These are phyloP conservation scores for Myiopsitta monachus DNA, from an alignment of 2,113 vertebrate species.

Conservation along the genomic window DNA sequence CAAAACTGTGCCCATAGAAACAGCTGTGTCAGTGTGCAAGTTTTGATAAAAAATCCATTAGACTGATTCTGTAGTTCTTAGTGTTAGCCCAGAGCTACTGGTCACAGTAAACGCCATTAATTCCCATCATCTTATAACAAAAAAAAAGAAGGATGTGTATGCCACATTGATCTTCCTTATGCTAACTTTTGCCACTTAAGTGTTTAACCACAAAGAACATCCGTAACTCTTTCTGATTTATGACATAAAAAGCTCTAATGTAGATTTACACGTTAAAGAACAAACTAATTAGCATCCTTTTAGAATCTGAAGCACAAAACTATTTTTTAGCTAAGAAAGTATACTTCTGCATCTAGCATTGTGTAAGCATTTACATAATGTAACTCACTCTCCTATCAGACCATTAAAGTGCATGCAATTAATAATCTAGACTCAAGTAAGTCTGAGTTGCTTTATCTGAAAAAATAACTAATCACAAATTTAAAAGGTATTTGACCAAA, in stretches of 20 bases:
- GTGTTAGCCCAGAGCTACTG: neutral
- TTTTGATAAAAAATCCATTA: neutral
- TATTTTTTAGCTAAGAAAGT: neutral
- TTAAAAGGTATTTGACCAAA: neutral
- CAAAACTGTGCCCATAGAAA: neutral
- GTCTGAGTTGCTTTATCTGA: neutral
- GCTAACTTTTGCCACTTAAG: neutral
- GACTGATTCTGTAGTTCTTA: neutral
- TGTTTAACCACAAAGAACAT: neutral
- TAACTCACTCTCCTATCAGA: neutral
- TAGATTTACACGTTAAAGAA: neutral
- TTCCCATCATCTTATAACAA: neutral
- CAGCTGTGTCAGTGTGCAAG: neutral
- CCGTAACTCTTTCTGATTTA: neutral
- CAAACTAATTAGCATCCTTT: neutral
- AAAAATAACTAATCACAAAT: neutral
- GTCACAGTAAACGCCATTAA: neutral
- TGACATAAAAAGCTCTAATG: neutral
- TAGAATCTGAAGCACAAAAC: neutral
- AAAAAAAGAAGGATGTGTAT: neutral
- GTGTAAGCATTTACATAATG: neutral
- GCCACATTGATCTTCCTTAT: neutral
- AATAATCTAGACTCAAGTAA: neutral
- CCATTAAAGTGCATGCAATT: neutral
- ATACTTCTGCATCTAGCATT: neutral